A percentile compares a stretch with the other conserved stretches of the same genome.
These are phyloP conservation scores for Myrmophylax atrothorax DNA, from an alignment of 2,113 vertebrate species.

Conservation along the genomic window DNA sequence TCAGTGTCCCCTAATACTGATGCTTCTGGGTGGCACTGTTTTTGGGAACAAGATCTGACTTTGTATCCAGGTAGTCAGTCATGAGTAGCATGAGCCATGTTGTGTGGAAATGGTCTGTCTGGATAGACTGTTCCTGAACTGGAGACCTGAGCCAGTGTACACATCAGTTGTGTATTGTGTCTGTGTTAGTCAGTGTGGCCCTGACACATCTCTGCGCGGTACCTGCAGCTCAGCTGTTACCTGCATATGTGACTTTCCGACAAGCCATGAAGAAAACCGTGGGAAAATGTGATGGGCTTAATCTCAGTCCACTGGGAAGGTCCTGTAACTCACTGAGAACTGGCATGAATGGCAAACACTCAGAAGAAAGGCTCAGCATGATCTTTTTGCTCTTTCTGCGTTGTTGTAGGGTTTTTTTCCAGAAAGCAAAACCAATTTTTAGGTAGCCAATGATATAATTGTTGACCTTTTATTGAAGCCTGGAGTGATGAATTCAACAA, in stretches of 20 bases:
- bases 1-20: not conserved
- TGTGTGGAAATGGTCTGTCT: not conserved
- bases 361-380: not conserved
- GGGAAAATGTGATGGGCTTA: not conserved
- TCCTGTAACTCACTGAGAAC: not conserved
- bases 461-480: not conserved
- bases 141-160: not conserved
- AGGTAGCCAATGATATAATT: not conserved
- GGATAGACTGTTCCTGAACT: not conserved
- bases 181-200: accelerated
- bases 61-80: not conserved
- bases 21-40: not conserved
- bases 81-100: not conserved
- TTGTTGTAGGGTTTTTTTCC: not conserved
- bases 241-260: not conserved
- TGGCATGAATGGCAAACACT: not conserved
- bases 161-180: not conserved
- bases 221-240: not conserved
- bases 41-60: not conserved
- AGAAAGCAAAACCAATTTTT: not conserved
- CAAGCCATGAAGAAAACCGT: not conserved
- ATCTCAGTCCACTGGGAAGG: not conserved
- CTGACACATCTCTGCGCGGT: not conserved
- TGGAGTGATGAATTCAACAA: not conserved
- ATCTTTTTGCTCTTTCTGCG: not conserved